phyloP scores from a whole-genome alignment of 2,797 vertebrate species.

The Chiroxiphia lanceolata region DNA sequence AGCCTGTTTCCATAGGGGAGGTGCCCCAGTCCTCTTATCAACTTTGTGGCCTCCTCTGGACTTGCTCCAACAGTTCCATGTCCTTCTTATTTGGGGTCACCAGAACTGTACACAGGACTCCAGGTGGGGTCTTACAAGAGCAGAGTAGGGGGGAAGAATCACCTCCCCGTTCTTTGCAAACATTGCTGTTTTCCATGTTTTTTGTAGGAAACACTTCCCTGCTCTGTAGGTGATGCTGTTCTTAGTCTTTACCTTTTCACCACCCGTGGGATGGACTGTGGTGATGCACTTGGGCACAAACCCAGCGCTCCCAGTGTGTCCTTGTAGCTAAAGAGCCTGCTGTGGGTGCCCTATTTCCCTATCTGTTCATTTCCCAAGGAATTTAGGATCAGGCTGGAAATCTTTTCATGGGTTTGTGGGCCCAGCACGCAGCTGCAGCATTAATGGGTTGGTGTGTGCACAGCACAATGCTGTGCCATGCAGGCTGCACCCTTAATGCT shows the following conservation, averaged over 20 bases:
- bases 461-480: background rate
- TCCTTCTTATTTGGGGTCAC: too few species aligned
- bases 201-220: background rate
- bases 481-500: background rate
- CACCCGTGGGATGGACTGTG: background rate
- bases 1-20: background rate
- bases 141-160: background rate
- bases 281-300: background rate
- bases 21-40: fast-evolving
- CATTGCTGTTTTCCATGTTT: fast-evolving
- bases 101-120: background rate
- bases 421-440: background rate
- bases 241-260: background rate
- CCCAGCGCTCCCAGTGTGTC: fast-evolving
- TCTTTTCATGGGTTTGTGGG: background rate
- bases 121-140: background rate
- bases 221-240: background rate
- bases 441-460: fast-evolving
- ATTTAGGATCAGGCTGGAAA: background rate
- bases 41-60: background rate
- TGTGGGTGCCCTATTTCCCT: background rate
- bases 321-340: background rate
- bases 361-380: background rate
- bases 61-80: background rate
- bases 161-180: background rate